phyloP scores from a whole-genome alignment of 23 tunicate genomes.

The Diplosoma virens region DNA sequence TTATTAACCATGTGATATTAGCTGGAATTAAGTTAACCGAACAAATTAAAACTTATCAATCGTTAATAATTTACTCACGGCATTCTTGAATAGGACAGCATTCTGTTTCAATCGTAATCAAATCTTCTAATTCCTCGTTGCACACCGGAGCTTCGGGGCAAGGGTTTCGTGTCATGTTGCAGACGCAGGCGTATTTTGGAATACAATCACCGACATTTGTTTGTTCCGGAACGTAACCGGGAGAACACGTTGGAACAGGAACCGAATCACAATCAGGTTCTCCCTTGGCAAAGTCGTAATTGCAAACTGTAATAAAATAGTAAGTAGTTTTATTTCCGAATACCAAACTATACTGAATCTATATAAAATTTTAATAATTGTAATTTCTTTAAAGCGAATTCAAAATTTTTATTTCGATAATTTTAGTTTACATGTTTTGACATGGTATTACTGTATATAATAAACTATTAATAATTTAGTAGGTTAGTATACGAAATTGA shows the following conservation, averaged over 20 bases:
- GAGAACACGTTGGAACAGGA: slow-evolving; percentile 63
- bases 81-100: slow-evolving; percentile 82
- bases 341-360: too few relatives aligned
- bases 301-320: slow-evolving; percentile 53
- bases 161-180: slow-evolving; percentile 52
- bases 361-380: too few relatives aligned
- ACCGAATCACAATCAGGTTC: slow-evolving; percentile 59
- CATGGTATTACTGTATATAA: not conserved
- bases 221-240: slow-evolving; percentile 54
- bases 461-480: too few relatives aligned
- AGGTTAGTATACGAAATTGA: too few relatives aligned
- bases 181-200: slow-evolving; percentile 75
- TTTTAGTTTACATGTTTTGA: not conserved
- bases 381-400: not conserved
- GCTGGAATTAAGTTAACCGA: too few relatives aligned
- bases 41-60: too few relatives aligned
- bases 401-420: not conserved
- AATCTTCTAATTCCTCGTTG: slow-evolving; percentile 27
- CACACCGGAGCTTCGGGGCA: slow-evolving; percentile 74
- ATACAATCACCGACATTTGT: slow-evolving; percentile 76
- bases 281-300: slow-evolving; percentile 78
- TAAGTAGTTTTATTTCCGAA: too few relatives aligned
- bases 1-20: too few relatives aligned
- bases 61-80: too few relatives aligned
- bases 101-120: slow-evolving; percentile 55